phyloP scores from a whole-genome alignment of 2,888 invertebrate species.

The Cephus pulcher region DNA sequence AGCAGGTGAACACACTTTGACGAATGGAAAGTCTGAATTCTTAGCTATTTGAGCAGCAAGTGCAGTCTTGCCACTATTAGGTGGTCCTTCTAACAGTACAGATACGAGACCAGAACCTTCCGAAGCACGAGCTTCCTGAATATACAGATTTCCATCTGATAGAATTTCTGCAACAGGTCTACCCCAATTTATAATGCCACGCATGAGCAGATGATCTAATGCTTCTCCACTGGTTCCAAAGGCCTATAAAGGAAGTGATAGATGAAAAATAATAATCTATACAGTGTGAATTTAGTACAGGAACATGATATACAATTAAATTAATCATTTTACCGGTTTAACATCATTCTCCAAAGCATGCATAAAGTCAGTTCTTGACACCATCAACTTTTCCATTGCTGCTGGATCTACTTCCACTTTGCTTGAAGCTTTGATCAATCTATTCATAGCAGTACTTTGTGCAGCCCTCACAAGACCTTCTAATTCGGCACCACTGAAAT shows the following conservation, averaged over 20 bases:
- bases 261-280: not conserved
- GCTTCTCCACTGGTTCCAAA: slow-evolving; percentile 95
- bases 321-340: slow-evolving; percentile 53
- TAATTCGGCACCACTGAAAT: slow-evolving; percentile 82
- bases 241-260: slow-evolving; percentile 72
- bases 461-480: slow-evolving; percentile 82
- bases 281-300: not conserved
- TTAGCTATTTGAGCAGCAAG: slow-evolving; percentile 97
- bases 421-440: slow-evolving; percentile 75
- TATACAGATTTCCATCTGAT: slow-evolving; percentile 91
- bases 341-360: slow-evolving; percentile 77
- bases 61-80: slow-evolving; percentile 97
- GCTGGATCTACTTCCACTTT: slow-evolving; percentile 78
- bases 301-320: not conserved
- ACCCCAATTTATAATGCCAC: slow-evolving; percentile 97
- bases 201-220: slow-evolving; percentile 85
- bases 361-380: slow-evolving; percentile 74
- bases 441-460: slow-evolving; percentile 81
- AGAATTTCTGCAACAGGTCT: slow-evolving; percentile 85
- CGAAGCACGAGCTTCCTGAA: slow-evolving; percentile 85
- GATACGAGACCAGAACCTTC: slow-evolving; percentile 87
- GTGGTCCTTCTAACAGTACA: slow-evolving; percentile 94
- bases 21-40: slow-evolving; percentile 97
- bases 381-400: slow-evolving; percentile 76
- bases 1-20: slow-evolving; percentile 96